phyloP scores from a whole-genome alignment of 2,888 invertebrate genomes.

The Macrostomum cliftonense region DNA sequence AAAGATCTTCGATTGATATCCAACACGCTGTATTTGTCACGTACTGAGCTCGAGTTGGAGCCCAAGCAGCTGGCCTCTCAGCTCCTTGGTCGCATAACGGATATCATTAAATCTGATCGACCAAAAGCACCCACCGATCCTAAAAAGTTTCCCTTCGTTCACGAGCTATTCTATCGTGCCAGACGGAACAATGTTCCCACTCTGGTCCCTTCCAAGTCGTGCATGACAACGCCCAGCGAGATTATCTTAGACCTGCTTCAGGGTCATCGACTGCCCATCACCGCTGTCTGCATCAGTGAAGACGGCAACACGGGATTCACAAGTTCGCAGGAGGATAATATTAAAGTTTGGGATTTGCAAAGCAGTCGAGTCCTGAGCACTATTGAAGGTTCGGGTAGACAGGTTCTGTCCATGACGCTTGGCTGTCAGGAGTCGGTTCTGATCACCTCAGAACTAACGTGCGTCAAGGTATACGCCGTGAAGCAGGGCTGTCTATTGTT shows the following conservation, averaged over 20 bases:
- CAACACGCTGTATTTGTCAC: constrained; percentile 52
- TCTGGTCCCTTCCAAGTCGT: constrained; percentile 25
- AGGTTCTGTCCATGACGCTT: background rate
- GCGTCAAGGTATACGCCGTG: background rate
- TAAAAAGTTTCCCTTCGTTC: constrained; percentile 23
- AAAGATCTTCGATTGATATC: constrained; percentile 42
- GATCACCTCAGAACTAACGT: no score
- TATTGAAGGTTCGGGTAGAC: background rate
- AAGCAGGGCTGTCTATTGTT: background rate
- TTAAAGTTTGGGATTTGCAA: constrained; percentile 30
- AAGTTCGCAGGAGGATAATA: constrained; percentile 25
- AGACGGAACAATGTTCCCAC: constrained; percentile 19
- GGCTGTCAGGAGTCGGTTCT: no score
- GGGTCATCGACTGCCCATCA: constrained; percentile 13
- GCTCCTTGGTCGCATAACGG: constrained; percentile 40
- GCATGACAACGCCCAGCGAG: constrained; percentile 22
- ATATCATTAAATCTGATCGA: constrained; percentile 18
- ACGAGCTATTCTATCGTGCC: constrained; percentile 20
- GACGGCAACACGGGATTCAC: constrained; percentile 27
- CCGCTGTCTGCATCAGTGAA: constrained; percentile 23
- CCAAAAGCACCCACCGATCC: constrained; percentile 27
- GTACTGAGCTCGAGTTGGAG: constrained; percentile 57
- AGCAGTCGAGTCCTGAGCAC: constrained; percentile 12
- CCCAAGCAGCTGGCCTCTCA: constrained; percentile 63
- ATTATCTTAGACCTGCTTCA: no score